These are phyloP conservation scores for Acanthurus tractus DNA, from an alignment of 2,797 vertebrate species.

Conservation along the genomic window DNA sequence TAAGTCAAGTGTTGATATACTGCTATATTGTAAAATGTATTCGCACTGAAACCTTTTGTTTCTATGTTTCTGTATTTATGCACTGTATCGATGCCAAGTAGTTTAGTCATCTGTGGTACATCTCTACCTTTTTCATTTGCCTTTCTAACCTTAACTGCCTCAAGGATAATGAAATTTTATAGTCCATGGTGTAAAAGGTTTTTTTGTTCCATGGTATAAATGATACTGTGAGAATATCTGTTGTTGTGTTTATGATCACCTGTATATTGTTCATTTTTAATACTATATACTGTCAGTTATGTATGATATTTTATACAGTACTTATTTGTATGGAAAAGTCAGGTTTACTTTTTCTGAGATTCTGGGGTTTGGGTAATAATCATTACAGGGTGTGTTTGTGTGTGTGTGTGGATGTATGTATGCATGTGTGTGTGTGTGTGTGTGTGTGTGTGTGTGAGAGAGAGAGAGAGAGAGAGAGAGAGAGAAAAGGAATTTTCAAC, in stretches of 20 bases:
- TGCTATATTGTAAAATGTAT: constrained; percentile 39
- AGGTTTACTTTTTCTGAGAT: constrained; percentile 71
- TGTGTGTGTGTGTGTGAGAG: constrained; percentile 3
- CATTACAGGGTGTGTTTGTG: constrained; percentile 17
- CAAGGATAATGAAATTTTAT: constrained; percentile 69
- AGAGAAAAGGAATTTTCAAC: no score
- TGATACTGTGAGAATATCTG: constrained; percentile 81
- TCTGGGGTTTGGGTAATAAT: constrained; percentile 39
- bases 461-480: not conserved
- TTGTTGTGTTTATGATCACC: constrained; percentile 56
- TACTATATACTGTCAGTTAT: constrained; percentile 56
- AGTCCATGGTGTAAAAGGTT: constrained; percentile 68
- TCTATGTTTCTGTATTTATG: constrained; percentile 78
- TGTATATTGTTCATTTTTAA: constrained; percentile 69
- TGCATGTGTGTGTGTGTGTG: constrained; percentile 23
- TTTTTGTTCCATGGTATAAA: constrained; percentile 68
- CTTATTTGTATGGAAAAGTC: constrained; percentile 47
- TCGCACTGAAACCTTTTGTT: constrained; percentile 83
- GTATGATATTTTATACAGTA: constrained; percentile 59
- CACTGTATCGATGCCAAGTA: constrained; percentile 73
- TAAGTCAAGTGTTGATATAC: constrained; percentile 20
- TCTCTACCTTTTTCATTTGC: constrained; percentile 46
- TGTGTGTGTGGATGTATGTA: constrained; percentile 18
- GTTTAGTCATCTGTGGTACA: constrained; percentile 43
- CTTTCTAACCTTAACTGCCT: constrained; percentile 80